Conservation (phyloP, 1,140 invertebrate genomes). For the Adoxophyes honmai region DNA sequence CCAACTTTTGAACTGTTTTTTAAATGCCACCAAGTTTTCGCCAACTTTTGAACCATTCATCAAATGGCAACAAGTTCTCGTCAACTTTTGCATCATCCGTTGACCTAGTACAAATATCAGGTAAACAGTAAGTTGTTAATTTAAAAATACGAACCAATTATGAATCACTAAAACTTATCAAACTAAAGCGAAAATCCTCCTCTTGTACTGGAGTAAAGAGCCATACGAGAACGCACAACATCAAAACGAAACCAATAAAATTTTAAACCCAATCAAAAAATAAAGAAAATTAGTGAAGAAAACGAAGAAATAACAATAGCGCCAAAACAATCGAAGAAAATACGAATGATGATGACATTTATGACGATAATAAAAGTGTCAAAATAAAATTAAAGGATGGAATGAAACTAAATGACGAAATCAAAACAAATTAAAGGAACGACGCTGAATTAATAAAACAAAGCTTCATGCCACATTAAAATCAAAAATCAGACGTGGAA, state of each 20-base stretch:
- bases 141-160: too few species aligned
- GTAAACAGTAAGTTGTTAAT: too few species aligned
- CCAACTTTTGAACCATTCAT: too few species aligned
- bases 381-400: too few species aligned
- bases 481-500: neutral
- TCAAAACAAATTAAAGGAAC: conserved; percentile 20
- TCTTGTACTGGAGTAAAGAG: too few species aligned
- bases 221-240: conserved; percentile 18
- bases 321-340: conserved; percentile 20
- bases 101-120: too few species aligned
- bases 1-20: too few species aligned
- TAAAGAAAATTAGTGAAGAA: conserved; percentile 11
- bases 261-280: neutral
- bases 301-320: conserved; percentile 14
- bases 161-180: neutral
- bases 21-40: too few species aligned
- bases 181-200: too few species aligned
- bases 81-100: too few species aligned
- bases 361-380: neutral
- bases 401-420: conserved; percentile 20
- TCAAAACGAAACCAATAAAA: neutral
- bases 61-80: too few species aligned
- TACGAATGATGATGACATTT: neutral
- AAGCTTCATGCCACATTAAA: conserved; percentile 17
- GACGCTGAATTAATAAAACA: neutral